Base-by-base conservation (phyloP, 2,797 vertebrate genomes). In the Menidia menidia region DNA sequence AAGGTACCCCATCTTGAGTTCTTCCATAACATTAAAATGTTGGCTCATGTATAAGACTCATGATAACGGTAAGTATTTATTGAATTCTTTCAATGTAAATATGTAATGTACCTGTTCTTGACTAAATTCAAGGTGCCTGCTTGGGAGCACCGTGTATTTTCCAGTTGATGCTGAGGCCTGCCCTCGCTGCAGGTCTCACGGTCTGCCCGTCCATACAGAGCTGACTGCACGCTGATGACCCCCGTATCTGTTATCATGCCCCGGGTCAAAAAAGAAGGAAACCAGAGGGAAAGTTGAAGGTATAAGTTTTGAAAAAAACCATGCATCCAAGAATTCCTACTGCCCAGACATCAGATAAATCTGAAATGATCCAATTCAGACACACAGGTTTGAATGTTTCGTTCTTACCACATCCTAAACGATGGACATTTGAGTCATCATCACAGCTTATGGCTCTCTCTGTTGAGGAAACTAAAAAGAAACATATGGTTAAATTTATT, bases 341-440 rank as follows among this genome's bases (percentile, higher is more conserved):
- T 48, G 7, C 45, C 18, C 10, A n/a, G 8, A 48, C 45, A 25
- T 25, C 25, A 25, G 25, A 25, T 39, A 39, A 39, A 39, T 39
- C 35, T 39, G 5, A 39, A 39, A 39, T 39, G 35, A 39, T 39
- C 35, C 35, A 39, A 9, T 39, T 5, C 9, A 39, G 35, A 39
- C 35, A 39, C 35, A 39, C 9, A 39, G 16, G 35, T n/a, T 11
- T 13, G 8, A 19, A 48, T 35, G 47, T 50, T 10, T 68, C 10
- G 68, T 65, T 31, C 81, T 63, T 84, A 90, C 89, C 82, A 66
- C 90, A 92, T 43, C 42, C 76, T 11, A 92, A 75, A 35, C 12
- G 71, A 3, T 90, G 90, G 10, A 85, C 19, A 6, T 4, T 4
- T 0, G 0, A 1, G 9, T 2, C 0, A 0, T 12, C 13, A 0